Conservation (phyloP, 1,140 invertebrate species). For the Cydia fagiglandana region DNA sequence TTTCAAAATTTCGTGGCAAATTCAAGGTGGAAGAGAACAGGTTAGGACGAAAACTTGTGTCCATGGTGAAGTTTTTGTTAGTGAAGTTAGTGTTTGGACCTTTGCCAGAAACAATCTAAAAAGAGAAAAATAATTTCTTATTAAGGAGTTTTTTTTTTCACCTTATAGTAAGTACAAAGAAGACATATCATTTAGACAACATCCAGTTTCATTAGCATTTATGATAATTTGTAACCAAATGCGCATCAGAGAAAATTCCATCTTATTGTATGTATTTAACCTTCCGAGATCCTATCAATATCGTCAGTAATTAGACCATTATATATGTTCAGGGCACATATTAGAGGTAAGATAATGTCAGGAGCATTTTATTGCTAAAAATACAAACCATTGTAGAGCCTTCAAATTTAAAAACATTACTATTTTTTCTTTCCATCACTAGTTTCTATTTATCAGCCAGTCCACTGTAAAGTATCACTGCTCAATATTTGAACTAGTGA, state of each 20-base stretch:
- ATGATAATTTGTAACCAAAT: too few species aligned
- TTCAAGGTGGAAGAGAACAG: conserved; percentile 43
- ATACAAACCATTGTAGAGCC: conserved; percentile 16
- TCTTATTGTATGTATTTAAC: too few species aligned
- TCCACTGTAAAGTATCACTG: background rate
- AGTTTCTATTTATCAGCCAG: background rate
- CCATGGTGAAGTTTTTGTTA: conserved; percentile 40
- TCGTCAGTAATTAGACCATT: background rate
- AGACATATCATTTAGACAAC: too few species aligned
- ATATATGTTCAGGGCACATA: background rate
- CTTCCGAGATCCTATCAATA: background rate
- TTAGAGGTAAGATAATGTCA: background rate
- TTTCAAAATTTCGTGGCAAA: conserved; percentile 42
- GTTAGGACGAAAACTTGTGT: conserved; percentile 45
- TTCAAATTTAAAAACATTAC: conserved; percentile 13
- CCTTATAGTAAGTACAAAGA: too few species aligned
- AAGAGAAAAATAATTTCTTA: conserved; percentile 32
- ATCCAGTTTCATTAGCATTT: too few species aligned
- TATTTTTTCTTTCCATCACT: conserved; percentile 7
- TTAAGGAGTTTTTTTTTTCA: background rate
- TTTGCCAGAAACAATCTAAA: conserved; percentile 48
- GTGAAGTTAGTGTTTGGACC: conserved; percentile 45
- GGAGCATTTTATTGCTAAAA: background rate
- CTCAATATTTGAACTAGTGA: background rate
- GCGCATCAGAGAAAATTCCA: too few species aligned